phyloP scores from a whole-genome alignment of 1,140 invertebrate species.

The Bombus pyrosoma region DNA sequence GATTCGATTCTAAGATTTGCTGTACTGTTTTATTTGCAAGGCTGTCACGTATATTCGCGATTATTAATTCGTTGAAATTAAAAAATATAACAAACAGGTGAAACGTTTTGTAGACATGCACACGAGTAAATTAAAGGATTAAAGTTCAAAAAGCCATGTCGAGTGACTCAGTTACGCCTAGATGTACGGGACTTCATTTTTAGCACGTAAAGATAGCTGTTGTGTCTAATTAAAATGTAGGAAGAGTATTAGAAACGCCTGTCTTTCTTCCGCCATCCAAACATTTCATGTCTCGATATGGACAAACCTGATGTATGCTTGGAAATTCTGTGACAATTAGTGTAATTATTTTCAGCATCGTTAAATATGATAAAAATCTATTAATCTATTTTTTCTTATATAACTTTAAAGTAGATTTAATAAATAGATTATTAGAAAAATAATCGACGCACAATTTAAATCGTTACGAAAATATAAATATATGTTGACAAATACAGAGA shows the following conservation, averaged over 20 bases:
- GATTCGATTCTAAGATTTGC: neutral
- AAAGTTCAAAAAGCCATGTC: neutral
- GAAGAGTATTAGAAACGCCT: neutral
- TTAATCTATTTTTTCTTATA: neutral
- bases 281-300: neutral
- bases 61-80: neutral
- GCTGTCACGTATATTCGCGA: neutral
- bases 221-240: conserved; percentile 32
- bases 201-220: neutral
- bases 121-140: neutral
- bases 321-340: neutral
- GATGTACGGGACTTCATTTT: conserved; percentile 21
- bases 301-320: neutral
- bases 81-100: neutral
- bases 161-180: neutral
- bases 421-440: neutral
- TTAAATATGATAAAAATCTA: neutral
- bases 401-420: neutral
- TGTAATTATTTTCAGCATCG: neutral
- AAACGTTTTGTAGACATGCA: no score
- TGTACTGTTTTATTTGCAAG: neutral
- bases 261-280: conserved; percentile 24
- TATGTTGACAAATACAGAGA: neutral
- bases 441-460: neutral
- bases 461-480: neutral